phyloP scores from a whole-genome alignment of 1,140 invertebrate genomes.

The Oreohelix idahoensis region DNA sequence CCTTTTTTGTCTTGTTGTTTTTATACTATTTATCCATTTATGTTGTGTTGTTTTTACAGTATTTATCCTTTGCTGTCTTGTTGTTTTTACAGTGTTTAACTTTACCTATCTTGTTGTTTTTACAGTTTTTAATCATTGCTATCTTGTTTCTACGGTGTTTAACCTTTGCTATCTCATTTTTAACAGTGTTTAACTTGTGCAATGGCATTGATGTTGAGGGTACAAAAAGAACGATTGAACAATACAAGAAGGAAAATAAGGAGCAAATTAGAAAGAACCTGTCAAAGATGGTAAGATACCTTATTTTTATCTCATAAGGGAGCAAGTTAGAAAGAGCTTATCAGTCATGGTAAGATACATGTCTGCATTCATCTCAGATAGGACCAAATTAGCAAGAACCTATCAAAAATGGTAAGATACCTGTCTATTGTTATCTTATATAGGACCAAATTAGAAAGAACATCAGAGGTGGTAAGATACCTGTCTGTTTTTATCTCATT shows the following conservation, averaged over 20 bases:
- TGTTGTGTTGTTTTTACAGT: neutral
- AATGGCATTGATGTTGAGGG: slow-evolving; percentile 92
- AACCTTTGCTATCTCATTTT: neutral
- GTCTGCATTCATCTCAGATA: no score
- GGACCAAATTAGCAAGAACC: no score
- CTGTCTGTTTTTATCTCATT: no score
- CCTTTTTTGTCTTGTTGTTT: no score
- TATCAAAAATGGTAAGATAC: no score
- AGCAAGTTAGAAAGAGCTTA: no score
- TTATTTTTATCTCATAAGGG: no score
- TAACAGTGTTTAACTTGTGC: slow-evolving; percentile 87
- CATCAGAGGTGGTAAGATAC: no score
- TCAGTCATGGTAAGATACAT: no score
- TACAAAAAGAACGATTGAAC: slow-evolving; percentile 92
- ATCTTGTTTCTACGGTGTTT: neutral
- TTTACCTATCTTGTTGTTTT: neutral
- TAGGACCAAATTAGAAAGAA: no score
- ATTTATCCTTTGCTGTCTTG: neutral
- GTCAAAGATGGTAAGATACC: slow-evolving; percentile 50
- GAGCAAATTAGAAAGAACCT: slow-evolving; percentile 89
- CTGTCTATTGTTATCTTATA: no score
- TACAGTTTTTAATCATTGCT: neutral
- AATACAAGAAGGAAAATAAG: slow-evolving; percentile 94
- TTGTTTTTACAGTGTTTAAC: neutral
- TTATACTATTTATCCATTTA: neutral